Conservation (phyloP, 2,797 vertebrate genomes). For the Hoplostethus mediterraneus region DNA sequence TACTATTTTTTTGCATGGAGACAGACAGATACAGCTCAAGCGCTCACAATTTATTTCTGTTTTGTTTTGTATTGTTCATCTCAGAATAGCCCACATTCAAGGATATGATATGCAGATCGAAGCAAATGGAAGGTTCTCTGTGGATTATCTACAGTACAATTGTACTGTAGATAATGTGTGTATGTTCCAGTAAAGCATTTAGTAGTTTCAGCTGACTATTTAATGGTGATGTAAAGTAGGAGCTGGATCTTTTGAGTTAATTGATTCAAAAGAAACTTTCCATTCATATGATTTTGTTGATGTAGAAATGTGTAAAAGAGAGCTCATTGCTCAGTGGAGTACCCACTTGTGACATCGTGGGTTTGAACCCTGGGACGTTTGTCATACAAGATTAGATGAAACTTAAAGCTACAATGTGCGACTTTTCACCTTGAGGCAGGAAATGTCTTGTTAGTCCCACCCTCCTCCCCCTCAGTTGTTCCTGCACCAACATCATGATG, state of each 20-base stretch:
- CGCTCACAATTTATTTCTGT: conserved; percentile 42
- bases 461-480: no score
- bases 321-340: no score
- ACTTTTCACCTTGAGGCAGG: no score
- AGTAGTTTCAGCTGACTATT: conserved; percentile 20
- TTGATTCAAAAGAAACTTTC: conserved; percentile 28
- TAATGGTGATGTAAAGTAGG: conserved; percentile 9
- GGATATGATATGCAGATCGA: conserved; percentile 42
- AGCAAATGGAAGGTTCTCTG: conserved; percentile 33
- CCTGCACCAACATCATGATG: no score
- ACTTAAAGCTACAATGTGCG: no score
- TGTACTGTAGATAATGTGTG: conserved; percentile 18
- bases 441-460: no score
- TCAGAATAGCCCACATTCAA: conserved; percentile 53
- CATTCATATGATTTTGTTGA: conserved; percentile 11
- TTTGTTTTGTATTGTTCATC: conserved; percentile 57
- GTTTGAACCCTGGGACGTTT: no score
- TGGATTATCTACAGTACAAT: no score
- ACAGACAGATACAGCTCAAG: conserved; percentile 34
- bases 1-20: conserved; percentile 47
- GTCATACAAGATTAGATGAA: no score
- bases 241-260: neutral
- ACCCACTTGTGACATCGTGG: no score
- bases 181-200: conserved; percentile 22
- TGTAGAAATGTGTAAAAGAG: no score